A percentile compares a stretch with the other conserved stretches of the same genome.
Evolutionary conservation across 2,797 vertebrate species (phyloP).

Genomic region (Pachyuromys duprasi): DNA sequence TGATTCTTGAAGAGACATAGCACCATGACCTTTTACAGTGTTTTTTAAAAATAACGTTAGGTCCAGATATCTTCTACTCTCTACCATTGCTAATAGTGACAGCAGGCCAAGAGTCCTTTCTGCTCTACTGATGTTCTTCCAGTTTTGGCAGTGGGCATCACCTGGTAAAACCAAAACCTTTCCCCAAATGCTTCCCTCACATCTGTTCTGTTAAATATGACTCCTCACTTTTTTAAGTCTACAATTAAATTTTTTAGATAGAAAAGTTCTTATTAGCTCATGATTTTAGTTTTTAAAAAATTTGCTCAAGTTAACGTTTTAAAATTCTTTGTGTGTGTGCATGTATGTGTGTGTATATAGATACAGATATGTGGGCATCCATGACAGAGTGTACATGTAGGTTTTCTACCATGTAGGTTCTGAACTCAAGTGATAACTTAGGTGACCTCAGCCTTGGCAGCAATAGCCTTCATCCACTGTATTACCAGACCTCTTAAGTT

Average conservation of each 20-base stretch:
- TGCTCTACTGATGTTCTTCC: neutral
- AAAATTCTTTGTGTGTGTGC: neutral
- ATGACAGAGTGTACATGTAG: neutral
- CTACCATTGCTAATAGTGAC: neutral
- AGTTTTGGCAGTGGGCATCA: neutral
- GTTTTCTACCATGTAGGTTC: neutral
- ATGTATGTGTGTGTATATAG: neutral
- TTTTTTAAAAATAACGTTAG: neutral
- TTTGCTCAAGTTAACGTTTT: slow-evolving; percentile 27
- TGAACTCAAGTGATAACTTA: neutral
- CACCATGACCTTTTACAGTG: neutral
- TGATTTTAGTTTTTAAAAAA: slow-evolving; percentile 15
- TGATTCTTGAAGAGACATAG: neutral
- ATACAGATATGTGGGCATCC: neutral
- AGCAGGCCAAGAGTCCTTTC: neutral
- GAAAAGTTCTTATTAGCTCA: neutral
- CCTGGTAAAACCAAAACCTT: neutral
- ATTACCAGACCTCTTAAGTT: neutral
- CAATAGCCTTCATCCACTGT: neutral
- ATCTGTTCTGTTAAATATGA: slow-evolving; percentile 14
- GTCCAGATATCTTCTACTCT: neutral
- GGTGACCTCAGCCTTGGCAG: neutral
- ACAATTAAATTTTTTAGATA: slow-evolving; percentile 14
- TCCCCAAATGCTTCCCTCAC: neutral
- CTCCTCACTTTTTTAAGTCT: slow-evolving; percentile 38